Evolutionary conservation across 2,888 invertebrate genomes (phyloP), one percentile per base, ranked within the genome.

Genomic region (Bibio marci): DNA sequence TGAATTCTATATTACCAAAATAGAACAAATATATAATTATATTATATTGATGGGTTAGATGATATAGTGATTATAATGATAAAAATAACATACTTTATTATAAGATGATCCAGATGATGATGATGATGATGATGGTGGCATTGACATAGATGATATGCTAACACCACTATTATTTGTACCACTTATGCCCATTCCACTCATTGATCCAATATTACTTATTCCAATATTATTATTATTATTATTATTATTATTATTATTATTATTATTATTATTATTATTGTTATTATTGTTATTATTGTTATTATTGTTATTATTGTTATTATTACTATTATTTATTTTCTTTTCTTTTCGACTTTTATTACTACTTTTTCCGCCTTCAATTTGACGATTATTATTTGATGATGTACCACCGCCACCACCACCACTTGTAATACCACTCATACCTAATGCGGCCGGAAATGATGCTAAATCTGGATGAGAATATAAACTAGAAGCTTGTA

Each of bases 401-500:
- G 39, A 0, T 63, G 63, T 25, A 19, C 45, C 46, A 41, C 12
- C 48, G 44, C 26, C 44, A n/a, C 43, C 46, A 14, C 47, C 44
- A 31, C 45, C 42, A 36, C 46, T 41, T 36, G 54, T 51, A 41
- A 58, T 47, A 13, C 35, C 30, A 30, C 33, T 2, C 64, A 52
- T 1, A 62, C 66, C 0, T 65, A 65, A 3, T 65, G 52, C 0
- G n/a, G 65, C 54, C 7, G 62, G 64, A 47, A 71, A 65, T 35
- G 74, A 68, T 41, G 69, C 66, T 31, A 70, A 69, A 53, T 74
- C 74, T 13, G 76, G 76, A 56, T 62, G 62, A 0, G 81, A 70
- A 60, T 83, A 79, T 52, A 83, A 58, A 17, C 82, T 82, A 8
- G 82, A 78, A 3, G 82, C 82, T 59, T 86, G 86, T 46, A 87